A percentile compares a stretch with the other conserved stretches of the same genome.
Conservation (phyloP, 2,888 invertebrate species). For the Lycia hirtaria region DNA sequence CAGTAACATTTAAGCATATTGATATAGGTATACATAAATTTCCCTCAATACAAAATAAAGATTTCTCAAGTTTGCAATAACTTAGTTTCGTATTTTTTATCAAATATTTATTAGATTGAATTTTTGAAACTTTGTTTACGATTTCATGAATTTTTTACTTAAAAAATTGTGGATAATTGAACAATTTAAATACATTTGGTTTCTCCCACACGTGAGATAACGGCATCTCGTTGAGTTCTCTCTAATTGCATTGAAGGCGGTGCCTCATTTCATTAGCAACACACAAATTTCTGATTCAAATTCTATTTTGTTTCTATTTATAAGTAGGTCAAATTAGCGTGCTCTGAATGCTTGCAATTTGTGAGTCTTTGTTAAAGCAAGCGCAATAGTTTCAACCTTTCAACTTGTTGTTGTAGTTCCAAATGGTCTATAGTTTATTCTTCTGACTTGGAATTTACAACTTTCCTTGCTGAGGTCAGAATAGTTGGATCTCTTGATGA, state of each 20-base stretch:
- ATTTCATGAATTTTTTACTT: too few relatives aligned
- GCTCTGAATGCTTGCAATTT: constrained; percentile 60
- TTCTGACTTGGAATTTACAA: constrained; percentile 22
- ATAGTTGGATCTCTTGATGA: constrained; percentile 1
- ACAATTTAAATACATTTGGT: constrained; percentile 16
- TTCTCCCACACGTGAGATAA: constrained; percentile 44
- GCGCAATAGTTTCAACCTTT: constrained; percentile 32
- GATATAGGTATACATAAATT: too few relatives aligned
- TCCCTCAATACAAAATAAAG: too few relatives aligned
- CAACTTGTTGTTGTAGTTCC: constrained; percentile 24
- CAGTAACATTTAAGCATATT: too few relatives aligned
- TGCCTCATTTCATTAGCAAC: constrained; percentile 63
- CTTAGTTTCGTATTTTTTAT: too few relatives aligned
- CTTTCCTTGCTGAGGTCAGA: constrained; percentile 12
- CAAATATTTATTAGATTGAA: too few relatives aligned
- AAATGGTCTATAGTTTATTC: constrained; percentile 19
- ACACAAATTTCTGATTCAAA: constrained; percentile 73
- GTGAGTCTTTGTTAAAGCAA: constrained; percentile 50
- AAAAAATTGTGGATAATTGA: background rate
- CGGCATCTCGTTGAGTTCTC: constrained; percentile 54
- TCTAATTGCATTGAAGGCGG: constrained; percentile 62
- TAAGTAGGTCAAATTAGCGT: constrained; percentile 50
- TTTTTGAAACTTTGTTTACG: too few relatives aligned
- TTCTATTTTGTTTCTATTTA: constrained; percentile 67
- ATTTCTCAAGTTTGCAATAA: too few relatives aligned